Evolutionary conservation across 37 sponge, comb jelly and placozoan species (phyloP).

Genomic region (Amphimedon queenslandica): DNA sequence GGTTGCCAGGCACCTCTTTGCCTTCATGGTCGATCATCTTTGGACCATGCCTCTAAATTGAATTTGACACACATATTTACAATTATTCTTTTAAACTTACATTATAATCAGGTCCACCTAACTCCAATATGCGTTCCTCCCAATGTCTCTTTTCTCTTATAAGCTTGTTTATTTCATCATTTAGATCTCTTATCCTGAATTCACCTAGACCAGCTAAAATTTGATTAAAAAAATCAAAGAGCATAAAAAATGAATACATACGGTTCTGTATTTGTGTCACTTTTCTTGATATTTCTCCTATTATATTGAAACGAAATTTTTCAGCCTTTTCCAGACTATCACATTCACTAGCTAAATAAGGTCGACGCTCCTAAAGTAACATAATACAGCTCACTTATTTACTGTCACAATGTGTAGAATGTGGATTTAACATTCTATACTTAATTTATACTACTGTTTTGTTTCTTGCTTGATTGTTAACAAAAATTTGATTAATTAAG

Average conservation of each 20-base stretch:
- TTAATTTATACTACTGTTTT: too few relatives aligned
- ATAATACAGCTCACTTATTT: conserved; percentile 6
- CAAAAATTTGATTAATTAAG: too few relatives aligned
- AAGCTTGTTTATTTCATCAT: conserved; percentile 96
- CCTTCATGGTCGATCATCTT: conserved; percentile 96
- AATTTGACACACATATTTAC: neutral
- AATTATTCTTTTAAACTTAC: conserved; percentile 15
- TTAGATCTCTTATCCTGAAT: conserved; percentile 90
- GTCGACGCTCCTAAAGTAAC: conserved; percentile 55
- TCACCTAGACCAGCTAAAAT: conserved; percentile 91
- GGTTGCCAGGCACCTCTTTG: conserved; percentile 90
- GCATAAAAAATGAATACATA: conserved; percentile 15
- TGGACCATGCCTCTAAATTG: conserved; percentile 67
- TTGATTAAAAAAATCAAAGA: neutral
- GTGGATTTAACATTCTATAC: too few relatives aligned
- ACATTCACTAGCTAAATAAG: conserved; percentile 90
- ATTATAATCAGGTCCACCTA: conserved; percentile 88
- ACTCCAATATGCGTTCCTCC: conserved; percentile 86
- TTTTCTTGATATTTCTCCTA: conserved; percentile 86
- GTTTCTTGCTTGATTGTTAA: too few relatives aligned
- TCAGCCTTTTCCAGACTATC: conserved; percentile 72
- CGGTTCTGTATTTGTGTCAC: conserved; percentile 96
- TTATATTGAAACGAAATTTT: conserved; percentile 76
- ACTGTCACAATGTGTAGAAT: too few relatives aligned
- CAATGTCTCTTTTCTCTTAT: conserved; percentile 97